Base-by-base conservation (phyloP, 2,888 invertebrate genomes). In the Apamea sordens region DNA sequence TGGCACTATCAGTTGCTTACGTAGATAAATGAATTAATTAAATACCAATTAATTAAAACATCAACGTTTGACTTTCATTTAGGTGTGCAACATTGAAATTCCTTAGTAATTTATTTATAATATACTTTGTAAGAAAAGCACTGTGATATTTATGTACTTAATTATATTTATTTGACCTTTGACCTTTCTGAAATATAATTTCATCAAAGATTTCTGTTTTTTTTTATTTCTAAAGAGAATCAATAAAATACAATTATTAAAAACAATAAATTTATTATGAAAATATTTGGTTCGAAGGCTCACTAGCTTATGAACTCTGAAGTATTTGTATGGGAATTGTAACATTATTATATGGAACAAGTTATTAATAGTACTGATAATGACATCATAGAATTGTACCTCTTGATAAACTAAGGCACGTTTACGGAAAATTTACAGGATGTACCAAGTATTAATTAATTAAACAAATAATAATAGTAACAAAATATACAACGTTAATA, bases 211-310 rank as follows among this genome's bases (percentile, higher is more conserved):
- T 53, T 7, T 24, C 4, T 28, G 79, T 61, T 83, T 80, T 68
- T 76, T 3, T 50, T 76, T 70, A 11, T 4, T 53, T 44, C 2
- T 36, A 79, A 61, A 79, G 44, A 50, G n/a, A 72, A 13, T 77
- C 18, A 82, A 85, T 84, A 88, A 89, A 90, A 85, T 67, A 59
- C 76, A 82, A 76, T 64, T 72, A 80, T 76, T 86, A 86, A 86
- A 89, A 91, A 91, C 89, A 90, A 86, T 89, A 90, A 87, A 89
- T 92, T 92, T 92, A 92, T 91, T 92, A 89, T 88, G 88, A 89
- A 91, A 89, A 85, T 90, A 89, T 88, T 87, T 86, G 86, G 90
- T 89, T 89, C 84, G 64, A 82, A 87, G 85, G 91, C 81, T 86
- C 88, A 89, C 88, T 88, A 89, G 86, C 86, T 78, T 82, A 83